Conservation (phyloP, 2,797 vertebrate species). For the Austrolebias charrua region DNA sequence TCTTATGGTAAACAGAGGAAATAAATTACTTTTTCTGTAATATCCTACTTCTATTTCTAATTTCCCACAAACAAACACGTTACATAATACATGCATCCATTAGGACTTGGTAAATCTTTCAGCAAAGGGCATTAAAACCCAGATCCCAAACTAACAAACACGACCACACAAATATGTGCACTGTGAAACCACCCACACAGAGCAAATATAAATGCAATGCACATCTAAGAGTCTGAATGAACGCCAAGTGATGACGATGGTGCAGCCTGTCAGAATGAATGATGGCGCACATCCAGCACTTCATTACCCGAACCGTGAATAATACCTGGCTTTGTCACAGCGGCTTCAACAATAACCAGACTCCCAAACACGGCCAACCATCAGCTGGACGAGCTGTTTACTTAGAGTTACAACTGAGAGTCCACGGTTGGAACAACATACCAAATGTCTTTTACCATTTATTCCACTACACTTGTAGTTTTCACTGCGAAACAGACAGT, state of each 20-base stretch:
- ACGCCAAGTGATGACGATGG: background rate
- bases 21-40: background rate
- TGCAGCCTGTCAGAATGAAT: constrained; percentile 23
- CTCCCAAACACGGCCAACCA: constrained; percentile 11
- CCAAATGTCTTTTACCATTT: background rate
- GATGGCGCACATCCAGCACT: constrained; percentile 22
- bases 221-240: background rate
- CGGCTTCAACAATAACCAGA: constrained; percentile 22
- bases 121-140: constrained; percentile 22
- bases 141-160: constrained; percentile 11
- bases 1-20: background rate
- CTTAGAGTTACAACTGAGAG: constrained; percentile 22
- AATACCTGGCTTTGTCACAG: constrained; percentile 41
- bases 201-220: constrained; percentile 23
- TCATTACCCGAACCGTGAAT: constrained; percentile 35
- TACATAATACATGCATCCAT: background rate
- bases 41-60: background rate
- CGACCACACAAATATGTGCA: background rate
- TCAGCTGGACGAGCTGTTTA: constrained; percentile 33
- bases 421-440: constrained; percentile 12
- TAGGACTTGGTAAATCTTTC: constrained; percentile 7
- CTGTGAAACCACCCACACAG: constrained; percentile 10
- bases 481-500: background rate
- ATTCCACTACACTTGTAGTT: background rate
- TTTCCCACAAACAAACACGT: constrained; percentile 4